Evolutionary conservation across 2,888 invertebrate genomes (phyloP), one percentile per base, ranked within the genome.

Genomic region (Rhamphomyia laevipes): DNA sequence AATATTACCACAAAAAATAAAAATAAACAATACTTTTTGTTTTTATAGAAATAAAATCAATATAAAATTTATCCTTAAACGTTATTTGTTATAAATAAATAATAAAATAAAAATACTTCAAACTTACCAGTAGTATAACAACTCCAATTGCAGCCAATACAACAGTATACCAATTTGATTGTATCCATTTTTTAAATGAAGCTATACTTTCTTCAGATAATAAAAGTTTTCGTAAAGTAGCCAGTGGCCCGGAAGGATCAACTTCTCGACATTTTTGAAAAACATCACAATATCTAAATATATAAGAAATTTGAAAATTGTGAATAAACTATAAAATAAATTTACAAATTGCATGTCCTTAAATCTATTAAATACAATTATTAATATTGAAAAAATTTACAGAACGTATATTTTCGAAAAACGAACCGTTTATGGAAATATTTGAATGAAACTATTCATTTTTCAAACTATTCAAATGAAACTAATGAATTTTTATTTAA

Each of bases 91-190:
- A 33, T 13, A 33, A 33, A 33, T 9, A 33, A 33, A 13, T 13
- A 33, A 33, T 33, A 33, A 33, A 33, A 33, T 43, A 31, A 13
- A 43, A 4, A 21, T 27, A 6, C 9, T 27, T 27, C 11, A 46
- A 35, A 80, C 86, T 81, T 72, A 93, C 93, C 84, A 93, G 71
- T 46, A 91, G 68, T 15, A 86, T 76, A 58, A 92, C 73, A 21
- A 85, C 84, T 13, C 81, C 79, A 30, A 84, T 73, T 53, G 84
- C 75, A 53, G 87, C 84, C 48, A 87, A 74, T 40, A 85, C 79
- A 48, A 88, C 88, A 2, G 87, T 86, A 66, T 93, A 94, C 94
- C 94, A 94, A 68, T 94, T 88, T 46, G 84, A 81, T 57, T 83
- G 75, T 60, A 93, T 77, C 91, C 91, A 92, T 62, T 81, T 80